Evolutionary conservation across 2,113 vertebrate genomes (phyloP).

Genomic region (Chunga burmeisteri): DNA sequence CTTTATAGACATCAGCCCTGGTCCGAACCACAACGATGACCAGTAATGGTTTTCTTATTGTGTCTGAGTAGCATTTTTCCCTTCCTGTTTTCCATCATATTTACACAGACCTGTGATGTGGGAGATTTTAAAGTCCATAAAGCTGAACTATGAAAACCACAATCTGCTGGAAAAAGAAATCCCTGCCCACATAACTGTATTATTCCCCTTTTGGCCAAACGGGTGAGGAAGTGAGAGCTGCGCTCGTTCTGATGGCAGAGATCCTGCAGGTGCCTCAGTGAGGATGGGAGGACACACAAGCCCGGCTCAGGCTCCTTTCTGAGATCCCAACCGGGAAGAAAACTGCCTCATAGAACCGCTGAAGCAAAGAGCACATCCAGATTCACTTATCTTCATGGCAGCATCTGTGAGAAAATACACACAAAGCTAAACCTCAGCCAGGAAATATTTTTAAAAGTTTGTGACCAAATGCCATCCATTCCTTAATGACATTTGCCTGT

Average conservation of each 20-base stretch:
- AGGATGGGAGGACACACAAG: neutral
- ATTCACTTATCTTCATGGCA: slow-evolving; percentile 16
- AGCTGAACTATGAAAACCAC: neutral
- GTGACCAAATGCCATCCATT: slow-evolving; percentile 39
- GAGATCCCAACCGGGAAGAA: neutral
- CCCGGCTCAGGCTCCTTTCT: neutral
- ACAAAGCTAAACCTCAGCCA: neutral
- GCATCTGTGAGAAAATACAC: slow-evolving; percentile 47
- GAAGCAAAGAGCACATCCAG: neutral
- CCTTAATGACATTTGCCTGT: slow-evolving; percentile 26
- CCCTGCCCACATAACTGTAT: neutral
- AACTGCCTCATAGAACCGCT: neutral
- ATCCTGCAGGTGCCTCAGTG: neutral
- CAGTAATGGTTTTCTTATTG: neutral
- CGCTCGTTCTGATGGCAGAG: neutral
- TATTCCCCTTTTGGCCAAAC: neutral
- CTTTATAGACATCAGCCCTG: neutral
- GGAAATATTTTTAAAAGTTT: slow-evolving; percentile 23
- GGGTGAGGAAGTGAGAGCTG: neutral
- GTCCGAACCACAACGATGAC: neutral
- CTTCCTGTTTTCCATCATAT: neutral
- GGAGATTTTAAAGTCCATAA: neutral
- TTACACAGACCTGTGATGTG: neutral
- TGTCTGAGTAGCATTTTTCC: neutral
- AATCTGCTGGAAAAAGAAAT: neutral